These are phyloP conservation scores for Sialia sialis DNA, from an alignment of 2,113 vertebrate species.

Conservation along the genomic window DNA sequence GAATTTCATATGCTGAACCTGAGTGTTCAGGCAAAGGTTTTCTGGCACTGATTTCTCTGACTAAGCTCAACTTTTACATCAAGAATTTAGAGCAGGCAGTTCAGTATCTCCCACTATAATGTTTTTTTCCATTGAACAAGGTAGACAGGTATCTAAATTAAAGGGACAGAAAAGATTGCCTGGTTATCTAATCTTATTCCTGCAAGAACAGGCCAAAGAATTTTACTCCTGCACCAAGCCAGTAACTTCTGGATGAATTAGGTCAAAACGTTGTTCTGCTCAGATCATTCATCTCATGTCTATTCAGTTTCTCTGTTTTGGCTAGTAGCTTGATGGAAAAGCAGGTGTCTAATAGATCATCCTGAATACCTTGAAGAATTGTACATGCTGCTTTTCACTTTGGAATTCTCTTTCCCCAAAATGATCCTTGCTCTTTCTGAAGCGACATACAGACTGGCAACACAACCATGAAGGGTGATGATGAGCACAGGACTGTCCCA, in stretches of 20 bases:
- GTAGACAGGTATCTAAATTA: not conserved
- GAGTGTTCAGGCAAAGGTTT: not conserved
- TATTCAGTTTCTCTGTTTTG: not conserved
- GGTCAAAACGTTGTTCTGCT: conserved; percentile 1
- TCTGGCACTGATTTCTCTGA: not conserved
- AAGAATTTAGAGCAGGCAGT: not conserved
- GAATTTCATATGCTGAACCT: not conserved
- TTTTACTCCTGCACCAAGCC: not conserved
- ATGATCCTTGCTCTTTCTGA: not conserved
- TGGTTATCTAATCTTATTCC: conserved; percentile 10
- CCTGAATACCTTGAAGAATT: not conserved
- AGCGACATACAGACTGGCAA: not conserved
- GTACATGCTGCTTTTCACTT: not conserved
- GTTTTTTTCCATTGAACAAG: not conserved
- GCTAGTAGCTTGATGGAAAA: conserved; percentile 1
- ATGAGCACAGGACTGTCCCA: not conserved
- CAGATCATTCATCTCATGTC: not conserved
- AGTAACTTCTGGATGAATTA: conserved; percentile 3
- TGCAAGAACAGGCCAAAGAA: conserved; percentile 13
- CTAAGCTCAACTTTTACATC: not conserved
- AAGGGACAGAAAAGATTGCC: not conserved
- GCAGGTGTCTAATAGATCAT: not conserved
- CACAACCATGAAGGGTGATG: not conserved
- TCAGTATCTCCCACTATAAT: not conserved
- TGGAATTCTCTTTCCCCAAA: not conserved